Evolutionary conservation across 2,888 invertebrate genomes (phyloP).

Genomic region (Synanthedon tipuliformis): DNA sequence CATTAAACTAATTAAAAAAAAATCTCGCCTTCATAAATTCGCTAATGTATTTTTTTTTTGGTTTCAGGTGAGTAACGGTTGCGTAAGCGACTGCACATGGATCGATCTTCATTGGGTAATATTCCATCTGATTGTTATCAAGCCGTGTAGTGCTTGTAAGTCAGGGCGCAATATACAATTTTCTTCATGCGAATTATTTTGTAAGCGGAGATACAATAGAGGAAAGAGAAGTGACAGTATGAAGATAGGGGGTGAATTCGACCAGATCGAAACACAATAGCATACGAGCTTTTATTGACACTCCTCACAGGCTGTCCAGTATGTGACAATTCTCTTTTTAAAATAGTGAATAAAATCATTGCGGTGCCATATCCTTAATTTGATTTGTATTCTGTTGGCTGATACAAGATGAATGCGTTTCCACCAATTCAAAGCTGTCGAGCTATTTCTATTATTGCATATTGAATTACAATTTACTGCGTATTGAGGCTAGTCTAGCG

Average conservation of each 20-base stretch:
- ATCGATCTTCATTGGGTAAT: conserved; percentile 20
- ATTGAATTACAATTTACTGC: background rate
- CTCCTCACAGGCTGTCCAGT: no score
- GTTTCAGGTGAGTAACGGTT: conserved; percentile 38
- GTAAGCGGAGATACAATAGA: no score
- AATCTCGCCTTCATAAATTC: background rate
- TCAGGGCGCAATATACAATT: no score
- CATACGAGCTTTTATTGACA: no score
- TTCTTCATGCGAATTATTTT: no score
- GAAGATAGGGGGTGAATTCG: no score
- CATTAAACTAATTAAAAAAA: background rate
- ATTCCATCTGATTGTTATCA: conserved; percentile 11
- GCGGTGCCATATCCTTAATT: background rate
- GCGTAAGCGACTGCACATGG: conserved; percentile 19
- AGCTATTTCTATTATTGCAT: background rate
- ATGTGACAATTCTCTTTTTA: no score
- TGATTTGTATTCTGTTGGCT: background rate
- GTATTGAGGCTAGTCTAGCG: conserved; percentile 1
- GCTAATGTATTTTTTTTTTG: conserved; percentile 24
- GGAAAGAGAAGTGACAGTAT: no score
- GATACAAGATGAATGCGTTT: background rate
- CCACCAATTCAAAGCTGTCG: no score
- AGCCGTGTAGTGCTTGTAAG: no score
- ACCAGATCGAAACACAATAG: no score
- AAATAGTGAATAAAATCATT: background rate